Evolutionary conservation across 2,888 invertebrate genomes (phyloP), one percentile per base, ranked within the genome.

Genomic region (Phortica okadai): DNA sequence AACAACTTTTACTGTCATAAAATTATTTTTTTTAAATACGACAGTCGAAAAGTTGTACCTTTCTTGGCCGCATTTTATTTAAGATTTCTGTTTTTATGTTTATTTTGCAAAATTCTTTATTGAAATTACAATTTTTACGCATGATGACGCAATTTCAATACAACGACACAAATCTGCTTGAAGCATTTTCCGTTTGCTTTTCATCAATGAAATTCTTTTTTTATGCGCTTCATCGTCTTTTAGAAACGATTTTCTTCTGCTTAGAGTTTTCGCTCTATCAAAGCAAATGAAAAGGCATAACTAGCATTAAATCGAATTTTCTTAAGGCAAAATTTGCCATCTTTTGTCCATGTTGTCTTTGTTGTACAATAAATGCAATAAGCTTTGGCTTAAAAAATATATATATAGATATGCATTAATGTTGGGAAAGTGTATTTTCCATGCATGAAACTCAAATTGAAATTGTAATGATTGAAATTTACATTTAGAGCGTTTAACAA

Each of bases 41-140:
- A 33, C 33, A 33, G 4, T 33, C 33, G 33, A 33, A 33, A 7
- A 33, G 1, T 5, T 66, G 8, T 14, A 41, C 42, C 14, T 66
- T 10, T 33, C 44, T 21, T 33, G 14, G 14, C n/a, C n/a, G 14
- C 41, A 41, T 66, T 42, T 66, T 33, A n/a, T 2, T 41, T 25
- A 25, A 41, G n/a, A 66, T n/a, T 33, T 8, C 21, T 25, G 58
- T 0, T n/a, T 66, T 44, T 16, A 6, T 50, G 2, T 11, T 50
- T 11, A 50, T 66, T n/a, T 42, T 41, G 2, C 10, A 41, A 41
- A 11, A 21, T 66, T 66, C 14, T 66, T 42, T 50, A n/a, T 25
- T 14, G 81, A 86, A 84, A 88, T 86, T 86, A 82, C 88, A 88
- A 85, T 88, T 85, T 88, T 86, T 84, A 85, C 86, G 85, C 86